These are phyloP conservation scores for Nibea albiflora DNA, from an alignment of 2,113 vertebrate genomes.

Conservation along the genomic window DNA sequence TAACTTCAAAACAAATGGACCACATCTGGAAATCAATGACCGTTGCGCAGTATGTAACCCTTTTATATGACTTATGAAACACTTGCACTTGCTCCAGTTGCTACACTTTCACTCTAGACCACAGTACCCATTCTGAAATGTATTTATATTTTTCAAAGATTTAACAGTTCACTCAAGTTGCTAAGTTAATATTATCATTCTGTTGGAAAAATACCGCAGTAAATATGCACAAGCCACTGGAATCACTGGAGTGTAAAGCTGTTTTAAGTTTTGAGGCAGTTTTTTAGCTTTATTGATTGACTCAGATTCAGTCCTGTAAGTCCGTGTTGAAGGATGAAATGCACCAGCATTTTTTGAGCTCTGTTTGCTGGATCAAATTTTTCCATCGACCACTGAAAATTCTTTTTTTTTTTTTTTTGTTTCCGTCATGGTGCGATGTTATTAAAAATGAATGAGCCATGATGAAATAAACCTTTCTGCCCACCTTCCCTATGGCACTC, in stretches of 20 bases:
- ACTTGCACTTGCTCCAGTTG: background rate
- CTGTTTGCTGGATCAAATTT: background rate
- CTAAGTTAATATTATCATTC: no score
- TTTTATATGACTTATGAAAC: background rate
- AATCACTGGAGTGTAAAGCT: background rate
- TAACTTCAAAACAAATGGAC: slow-evolving; percentile 75
- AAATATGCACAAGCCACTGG: no score
- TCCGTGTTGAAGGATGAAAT: background rate
- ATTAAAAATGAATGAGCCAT: background rate
- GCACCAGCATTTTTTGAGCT: background rate
- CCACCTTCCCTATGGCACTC: background rate
- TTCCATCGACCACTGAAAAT: background rate
- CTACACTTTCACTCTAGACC: background rate
- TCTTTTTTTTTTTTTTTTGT: no score
- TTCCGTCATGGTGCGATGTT: no score
- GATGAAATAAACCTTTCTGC: background rate
- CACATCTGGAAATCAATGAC: slow-evolving; percentile 79
- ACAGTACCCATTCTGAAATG: background rate
- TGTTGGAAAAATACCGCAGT: no score
- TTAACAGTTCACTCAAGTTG: no score
- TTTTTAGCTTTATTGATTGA: background rate
- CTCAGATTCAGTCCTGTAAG: background rate
- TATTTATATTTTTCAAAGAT: no score
- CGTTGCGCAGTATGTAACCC: slow-evolving; percentile 63
- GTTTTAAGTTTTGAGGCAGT: background rate